These are phyloP conservation scores for Scophthalmus maximus DNA, from an alignment of 2,113 vertebrate species.

Conservation along the genomic window DNA sequence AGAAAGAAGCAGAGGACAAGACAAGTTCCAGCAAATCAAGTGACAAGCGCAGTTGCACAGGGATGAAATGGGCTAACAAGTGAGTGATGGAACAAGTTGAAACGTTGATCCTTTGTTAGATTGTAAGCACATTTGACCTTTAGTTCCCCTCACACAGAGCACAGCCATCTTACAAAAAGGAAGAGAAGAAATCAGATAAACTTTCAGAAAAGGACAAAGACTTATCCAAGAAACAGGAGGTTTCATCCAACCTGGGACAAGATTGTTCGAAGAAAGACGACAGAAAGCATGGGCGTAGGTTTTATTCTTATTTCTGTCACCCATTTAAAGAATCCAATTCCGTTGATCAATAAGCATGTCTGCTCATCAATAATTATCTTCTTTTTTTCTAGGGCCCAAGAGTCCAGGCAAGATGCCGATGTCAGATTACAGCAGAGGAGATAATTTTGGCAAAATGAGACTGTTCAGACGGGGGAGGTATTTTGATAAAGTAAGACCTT, in stretches of 20 bases:
- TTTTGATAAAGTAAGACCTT: constrained; percentile 89
- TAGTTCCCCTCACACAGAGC: constrained; percentile 75
- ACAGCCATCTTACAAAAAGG: constrained; percentile 88
- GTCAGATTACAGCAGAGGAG: constrained; percentile 87
- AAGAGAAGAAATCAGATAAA: constrained; percentile 95
- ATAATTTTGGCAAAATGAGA: constrained; percentile 84
- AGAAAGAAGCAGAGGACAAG: constrained; percentile 94
- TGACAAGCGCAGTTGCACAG: constrained; percentile 88
- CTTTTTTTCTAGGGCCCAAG: constrained; percentile 81
- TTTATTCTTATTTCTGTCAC: not conserved
- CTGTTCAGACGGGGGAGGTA: constrained; percentile 88
- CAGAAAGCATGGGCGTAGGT: constrained; percentile 91
- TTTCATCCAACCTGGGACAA: constrained; percentile 81
- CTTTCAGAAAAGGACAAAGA: constrained; percentile 93
- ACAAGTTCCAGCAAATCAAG: constrained; percentile 83
- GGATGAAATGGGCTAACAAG: constrained; percentile 85
- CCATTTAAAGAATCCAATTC: not conserved
- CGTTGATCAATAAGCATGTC: not conserved
- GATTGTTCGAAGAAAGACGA: constrained; percentile 92
- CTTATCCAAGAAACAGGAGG: constrained; percentile 87
- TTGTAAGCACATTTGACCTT: not conserved
- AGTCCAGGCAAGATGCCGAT: constrained; percentile 89
- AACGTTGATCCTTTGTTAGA: not conserved
- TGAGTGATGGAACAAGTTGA: constrained; percentile 50
- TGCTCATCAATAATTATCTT: not conserved